Conservation (phyloP, 2,113 vertebrate genomes). For the Chamaetylas fuelleborni region DNA sequence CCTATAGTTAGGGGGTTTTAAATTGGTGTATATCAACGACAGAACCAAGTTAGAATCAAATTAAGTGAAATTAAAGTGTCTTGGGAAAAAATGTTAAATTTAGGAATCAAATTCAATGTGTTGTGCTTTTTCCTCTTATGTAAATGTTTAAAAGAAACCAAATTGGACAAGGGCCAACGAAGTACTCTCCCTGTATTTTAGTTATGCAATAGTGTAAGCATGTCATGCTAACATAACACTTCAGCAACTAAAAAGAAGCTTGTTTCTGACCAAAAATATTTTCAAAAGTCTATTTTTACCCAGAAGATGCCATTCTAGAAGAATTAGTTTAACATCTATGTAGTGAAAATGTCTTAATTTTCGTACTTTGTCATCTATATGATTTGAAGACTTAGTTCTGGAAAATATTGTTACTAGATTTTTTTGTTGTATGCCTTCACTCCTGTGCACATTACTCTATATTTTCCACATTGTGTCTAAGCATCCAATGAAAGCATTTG, state of each 20-base stretch:
- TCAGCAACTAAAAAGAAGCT: neutral
- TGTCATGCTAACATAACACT: neutral
- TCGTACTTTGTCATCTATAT: rapidly evolving
- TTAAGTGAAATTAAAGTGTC: neutral
- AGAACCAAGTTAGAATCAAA: neutral
- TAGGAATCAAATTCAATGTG: neutral
- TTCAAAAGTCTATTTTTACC: neutral
- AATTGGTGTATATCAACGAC: neutral
- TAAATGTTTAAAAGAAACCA: neutral
- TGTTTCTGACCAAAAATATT: neutral
- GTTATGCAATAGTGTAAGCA: neutral
- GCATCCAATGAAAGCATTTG: neutral
- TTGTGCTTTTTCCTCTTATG: neutral
- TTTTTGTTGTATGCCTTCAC: neutral
- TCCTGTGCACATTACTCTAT: neutral
- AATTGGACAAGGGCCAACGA: neutral
- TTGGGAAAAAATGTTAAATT: neutral
- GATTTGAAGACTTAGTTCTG: neutral
- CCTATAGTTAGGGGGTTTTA: neutral
- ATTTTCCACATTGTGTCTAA: neutral
- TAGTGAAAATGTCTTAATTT: neutral
- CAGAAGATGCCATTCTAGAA: neutral
- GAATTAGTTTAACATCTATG: neutral
- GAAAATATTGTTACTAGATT: neutral
- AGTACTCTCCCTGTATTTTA: neutral